These are phyloP conservation scores for Bufo bufo DNA, from an alignment of 2,113 vertebrate species.

Conservation along the genomic window DNA sequence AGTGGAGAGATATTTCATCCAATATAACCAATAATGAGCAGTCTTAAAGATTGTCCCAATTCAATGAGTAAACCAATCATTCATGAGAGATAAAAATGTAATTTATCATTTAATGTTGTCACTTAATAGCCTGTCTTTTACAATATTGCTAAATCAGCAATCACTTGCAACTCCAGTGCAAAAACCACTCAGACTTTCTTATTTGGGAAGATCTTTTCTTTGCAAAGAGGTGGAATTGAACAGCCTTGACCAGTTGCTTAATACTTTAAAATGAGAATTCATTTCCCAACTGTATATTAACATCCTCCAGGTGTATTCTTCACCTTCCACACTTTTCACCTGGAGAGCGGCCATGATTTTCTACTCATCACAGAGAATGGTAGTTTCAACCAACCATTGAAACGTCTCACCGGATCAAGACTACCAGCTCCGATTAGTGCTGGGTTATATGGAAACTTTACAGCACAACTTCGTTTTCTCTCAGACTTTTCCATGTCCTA, in stretches of 20 bases:
- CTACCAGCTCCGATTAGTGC: slow-evolving; percentile 89
- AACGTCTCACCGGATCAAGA: slow-evolving; percentile 89
- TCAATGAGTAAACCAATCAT: not conserved
- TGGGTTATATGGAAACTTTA: slow-evolving; percentile 94
- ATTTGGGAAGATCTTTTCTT: not conserved
- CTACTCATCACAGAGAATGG: slow-evolving; percentile 91
- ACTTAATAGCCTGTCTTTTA: not conserved
- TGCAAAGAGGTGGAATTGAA: not conserved
- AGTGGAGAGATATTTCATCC: not conserved
- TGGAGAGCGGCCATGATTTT: slow-evolving; percentile 95
- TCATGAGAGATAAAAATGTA: not conserved
- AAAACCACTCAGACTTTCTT: not conserved
- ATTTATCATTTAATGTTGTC: slow-evolving; percentile 1
- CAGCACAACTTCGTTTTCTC: slow-evolving; percentile 94
- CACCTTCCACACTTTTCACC: slow-evolving; percentile 95
- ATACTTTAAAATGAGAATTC: not conserved
- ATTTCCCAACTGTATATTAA: not conserved
- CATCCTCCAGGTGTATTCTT: slow-evolving; percentile 87
- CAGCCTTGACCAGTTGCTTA: not conserved
- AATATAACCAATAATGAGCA: not conserved
- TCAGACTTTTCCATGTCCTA: slow-evolving; percentile 99
- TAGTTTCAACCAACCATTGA: slow-evolving; percentile 89
- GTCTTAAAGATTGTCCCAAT: not conserved
- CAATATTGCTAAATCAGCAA: not conserved
- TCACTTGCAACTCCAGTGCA: not conserved